A percentile compares a stretch with the other conserved stretches of the same genome.
Evolutionary conservation across 1,140 invertebrate species (phyloP).

Genomic region (Nymphalis io): DNA sequence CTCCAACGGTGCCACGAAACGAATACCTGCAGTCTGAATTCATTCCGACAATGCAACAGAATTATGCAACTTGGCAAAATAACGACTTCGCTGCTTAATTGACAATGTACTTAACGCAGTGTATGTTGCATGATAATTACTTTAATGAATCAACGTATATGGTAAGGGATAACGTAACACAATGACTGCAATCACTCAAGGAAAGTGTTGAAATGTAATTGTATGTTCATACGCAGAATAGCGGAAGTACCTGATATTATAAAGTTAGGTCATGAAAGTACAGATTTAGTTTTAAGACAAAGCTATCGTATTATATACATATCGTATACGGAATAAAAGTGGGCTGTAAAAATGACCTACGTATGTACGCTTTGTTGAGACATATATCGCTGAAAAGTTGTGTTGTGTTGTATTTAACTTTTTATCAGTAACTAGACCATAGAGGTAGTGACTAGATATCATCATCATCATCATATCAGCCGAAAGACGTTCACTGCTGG

Average conservation of each 20-base stretch:
- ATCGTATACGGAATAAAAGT: no score
- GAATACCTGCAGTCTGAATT: slow-evolving; percentile 11
- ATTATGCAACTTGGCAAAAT: slow-evolving; percentile 25
- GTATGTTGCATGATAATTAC: slow-evolving; percentile 31
- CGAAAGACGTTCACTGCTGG: no score
- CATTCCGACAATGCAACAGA: slow-evolving; percentile 16
- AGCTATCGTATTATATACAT: no score
- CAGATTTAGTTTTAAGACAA: no score
- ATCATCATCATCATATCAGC: no score
- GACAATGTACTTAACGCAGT: slow-evolving; percentile 24
- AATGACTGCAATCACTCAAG: slow-evolving; percentile 16
- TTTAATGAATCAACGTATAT: slow-evolving; percentile 11
- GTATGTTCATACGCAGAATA: not conserved
- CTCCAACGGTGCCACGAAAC: not conserved
- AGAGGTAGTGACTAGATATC: no score
- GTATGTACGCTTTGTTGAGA: no score
- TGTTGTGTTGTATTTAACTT: no score
- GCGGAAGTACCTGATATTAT: not conserved
- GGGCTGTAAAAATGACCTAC: no score
- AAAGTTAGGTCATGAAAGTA: no score
- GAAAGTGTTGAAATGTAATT: slow-evolving; percentile 19
- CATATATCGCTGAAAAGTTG: no score
- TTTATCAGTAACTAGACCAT: no score
- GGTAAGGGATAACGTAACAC: slow-evolving; percentile 21
- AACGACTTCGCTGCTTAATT: slow-evolving; percentile 27